These are phyloP conservation scores for Morpho achilles DNA, from an alignment of 2,888 invertebrate genomes.

Conservation along the genomic window DNA sequence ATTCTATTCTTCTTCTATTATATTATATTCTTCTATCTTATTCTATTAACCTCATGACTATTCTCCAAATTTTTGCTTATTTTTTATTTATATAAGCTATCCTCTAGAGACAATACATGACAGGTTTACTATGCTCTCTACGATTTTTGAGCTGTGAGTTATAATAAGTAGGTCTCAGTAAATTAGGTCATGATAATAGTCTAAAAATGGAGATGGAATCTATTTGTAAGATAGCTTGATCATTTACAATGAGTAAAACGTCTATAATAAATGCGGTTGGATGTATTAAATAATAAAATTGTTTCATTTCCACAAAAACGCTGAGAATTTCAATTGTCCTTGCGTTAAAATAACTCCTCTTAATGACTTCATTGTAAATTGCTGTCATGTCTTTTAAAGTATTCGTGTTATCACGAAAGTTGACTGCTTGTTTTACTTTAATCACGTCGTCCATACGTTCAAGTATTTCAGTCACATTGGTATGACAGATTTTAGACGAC, in stretches of 20 bases:
- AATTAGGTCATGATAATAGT: no score
- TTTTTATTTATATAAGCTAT: no score
- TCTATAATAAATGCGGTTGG: no score
- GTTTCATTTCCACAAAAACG: conserved; percentile 9
- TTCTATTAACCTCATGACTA: no score
- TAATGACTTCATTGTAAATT: conserved; percentile 60
- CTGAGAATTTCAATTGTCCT: conserved; percentile 13
- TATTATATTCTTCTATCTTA: no score
- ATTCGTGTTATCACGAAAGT: conserved; percentile 19
- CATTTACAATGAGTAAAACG: background rate
- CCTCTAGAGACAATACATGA: no score
- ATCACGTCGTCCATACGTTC: conserved; percentile 10
- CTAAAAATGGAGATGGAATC: no score
- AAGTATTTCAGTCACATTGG: conserved; percentile 14
- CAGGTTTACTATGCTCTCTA: no score
- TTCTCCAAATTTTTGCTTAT: no score
- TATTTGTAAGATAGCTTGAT: background rate
- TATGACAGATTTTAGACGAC: background rate
- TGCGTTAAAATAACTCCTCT: conserved; percentile 20
- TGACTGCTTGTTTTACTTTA: background rate
- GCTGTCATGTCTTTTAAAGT: conserved; percentile 20
- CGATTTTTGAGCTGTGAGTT: no score
- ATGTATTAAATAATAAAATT: background rate
- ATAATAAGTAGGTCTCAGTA: no score
- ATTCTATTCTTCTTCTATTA: no score